Conservation (phyloP, 2,888 invertebrate genomes). For the Agrochola lychnidis region DNA sequence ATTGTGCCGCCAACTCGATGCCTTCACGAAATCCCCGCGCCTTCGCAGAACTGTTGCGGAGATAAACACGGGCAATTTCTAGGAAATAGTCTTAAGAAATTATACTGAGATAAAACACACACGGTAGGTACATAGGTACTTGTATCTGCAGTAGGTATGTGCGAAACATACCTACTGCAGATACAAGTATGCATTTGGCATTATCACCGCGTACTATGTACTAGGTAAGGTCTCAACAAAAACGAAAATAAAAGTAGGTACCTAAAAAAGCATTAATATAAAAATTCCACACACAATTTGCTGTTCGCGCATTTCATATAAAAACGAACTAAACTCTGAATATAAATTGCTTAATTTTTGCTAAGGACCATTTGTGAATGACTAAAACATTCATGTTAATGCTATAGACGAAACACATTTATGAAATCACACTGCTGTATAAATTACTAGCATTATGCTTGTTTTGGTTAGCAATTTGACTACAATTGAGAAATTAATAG, state of each 20-base stretch:
- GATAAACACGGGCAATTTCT: background rate
- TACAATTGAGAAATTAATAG: background rate
- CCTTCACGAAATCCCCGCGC: slow-evolving; percentile 9
- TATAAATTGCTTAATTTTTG: slow-evolving; percentile 55
- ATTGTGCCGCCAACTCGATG: slow-evolving; percentile 41
- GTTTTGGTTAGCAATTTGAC: slow-evolving; percentile 3
- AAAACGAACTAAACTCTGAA: slow-evolving; percentile 52
- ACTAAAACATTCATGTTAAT: slow-evolving; percentile 40
- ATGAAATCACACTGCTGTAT: slow-evolving; percentile 4
- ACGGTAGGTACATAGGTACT: background rate
- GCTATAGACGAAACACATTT: slow-evolving; percentile 20
- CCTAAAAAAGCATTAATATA: slow-evolving; percentile 5
- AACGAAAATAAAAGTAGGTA: background rate
- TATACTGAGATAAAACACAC: background rate
- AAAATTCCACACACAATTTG: slow-evolving; percentile 23
- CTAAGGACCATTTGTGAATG: slow-evolving; percentile 32
- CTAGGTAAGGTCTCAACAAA: background rate
- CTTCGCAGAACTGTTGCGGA: background rate
- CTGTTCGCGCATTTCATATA: slow-evolving; percentile 27
- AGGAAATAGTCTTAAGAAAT: background rate
- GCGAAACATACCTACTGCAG: background rate
- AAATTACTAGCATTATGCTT: slow-evolving; percentile 6
- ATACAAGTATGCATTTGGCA: too few species aligned
- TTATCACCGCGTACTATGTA: background rate
- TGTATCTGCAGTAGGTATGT: background rate